Base-by-base conservation (phyloP, 1,140 invertebrate genomes). In the Steinernema feltiae region DNA sequence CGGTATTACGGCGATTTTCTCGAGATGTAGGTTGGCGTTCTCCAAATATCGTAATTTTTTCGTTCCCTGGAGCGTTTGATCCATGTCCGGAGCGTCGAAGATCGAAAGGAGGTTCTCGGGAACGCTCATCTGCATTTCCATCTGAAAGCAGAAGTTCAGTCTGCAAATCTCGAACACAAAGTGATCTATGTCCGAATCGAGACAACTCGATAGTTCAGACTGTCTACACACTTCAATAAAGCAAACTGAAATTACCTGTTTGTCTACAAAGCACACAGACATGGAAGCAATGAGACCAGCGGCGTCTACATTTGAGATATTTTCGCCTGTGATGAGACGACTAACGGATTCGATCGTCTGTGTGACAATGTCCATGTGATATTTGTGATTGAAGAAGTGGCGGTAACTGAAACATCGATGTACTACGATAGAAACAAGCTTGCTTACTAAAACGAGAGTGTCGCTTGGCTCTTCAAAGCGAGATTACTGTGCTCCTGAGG, bases 371-470 rank as follows among this genome's bases (percentile, higher is more conserved):
- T 80, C 79, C 0, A 71, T 71, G 24, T 80, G 81, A 74, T 75
- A 82, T 7, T 72, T 75, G 72, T 82, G 81, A 30, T 82, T 70
- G 79, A 82, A 82, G 77, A 82, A 82, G 73, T 83, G 82, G 41
- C 81, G 81, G 71, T 76, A 82, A 35, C 80, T 81, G 72, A 69
- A 81, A 82, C 21, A 46, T 18, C 24, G 1, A 32, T 29, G 41
- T 32, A 75, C n/a, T 48, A 12, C 24, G 27, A 29, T 27, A 31
- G 35, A n/a, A n/a, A 1, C 35, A 46, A n/a, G 17, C 7, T n/a
- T n/a, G 76, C 81, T 81, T 70, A 81, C 80, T 83, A 82, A 48
- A 72, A 81, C 18, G 81, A 78, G 29, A 77, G 27, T 1, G 71
- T 71, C 2, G 77, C 75, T 15, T 79, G 71, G 30, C 74, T 78